These are phyloP conservation scores for Phoxinus phoxinus DNA, from an alignment of 2,113 vertebrate species.

Conservation along the genomic window DNA sequence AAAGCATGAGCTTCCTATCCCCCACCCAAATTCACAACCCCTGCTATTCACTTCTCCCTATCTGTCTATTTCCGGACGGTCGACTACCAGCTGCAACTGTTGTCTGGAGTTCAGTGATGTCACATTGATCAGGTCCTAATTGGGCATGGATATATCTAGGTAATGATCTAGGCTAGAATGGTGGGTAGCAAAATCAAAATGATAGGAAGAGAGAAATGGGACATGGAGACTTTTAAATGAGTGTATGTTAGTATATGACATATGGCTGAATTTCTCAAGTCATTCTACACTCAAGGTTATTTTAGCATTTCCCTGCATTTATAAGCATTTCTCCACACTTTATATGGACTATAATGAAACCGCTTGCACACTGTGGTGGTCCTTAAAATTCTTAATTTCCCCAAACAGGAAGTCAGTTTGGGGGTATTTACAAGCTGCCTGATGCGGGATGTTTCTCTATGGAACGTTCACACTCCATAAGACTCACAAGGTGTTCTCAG, in stretches of 20 bases:
- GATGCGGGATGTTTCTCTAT: conserved; percentile 18
- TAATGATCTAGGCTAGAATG: background rate
- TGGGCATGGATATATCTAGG: conserved; percentile 57
- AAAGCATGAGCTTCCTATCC: conserved; percentile 73
- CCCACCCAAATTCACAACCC: conserved; percentile 41
- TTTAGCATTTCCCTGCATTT: background rate
- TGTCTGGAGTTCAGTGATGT: conserved; percentile 70
- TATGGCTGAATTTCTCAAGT: no score
- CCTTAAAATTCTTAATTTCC: conserved; percentile 34
- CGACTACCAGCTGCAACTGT: conserved; percentile 64
- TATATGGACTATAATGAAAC: conserved; percentile 17
- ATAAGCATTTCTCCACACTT: background rate
- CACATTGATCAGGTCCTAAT: conserved; percentile 73
- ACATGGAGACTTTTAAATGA: background rate
- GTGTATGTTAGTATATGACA: no score
- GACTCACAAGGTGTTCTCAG: conserved; percentile 41
- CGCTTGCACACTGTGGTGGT: background rate
- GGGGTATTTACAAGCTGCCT: conserved; percentile 41
- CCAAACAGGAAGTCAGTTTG: conserved; percentile 37
- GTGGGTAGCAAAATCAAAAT: background rate
- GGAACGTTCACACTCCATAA: conserved; percentile 26
- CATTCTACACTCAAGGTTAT: no score
- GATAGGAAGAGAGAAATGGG: background rate
- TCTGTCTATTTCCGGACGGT: conserved; percentile 78
- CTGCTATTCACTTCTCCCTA: conserved; percentile 47